A percentile compares a stretch with the other conserved stretches of the same genome.
Conservation (phyloP, 2,888 invertebrate genomes). For the Anoplius nigerrimus region DNA sequence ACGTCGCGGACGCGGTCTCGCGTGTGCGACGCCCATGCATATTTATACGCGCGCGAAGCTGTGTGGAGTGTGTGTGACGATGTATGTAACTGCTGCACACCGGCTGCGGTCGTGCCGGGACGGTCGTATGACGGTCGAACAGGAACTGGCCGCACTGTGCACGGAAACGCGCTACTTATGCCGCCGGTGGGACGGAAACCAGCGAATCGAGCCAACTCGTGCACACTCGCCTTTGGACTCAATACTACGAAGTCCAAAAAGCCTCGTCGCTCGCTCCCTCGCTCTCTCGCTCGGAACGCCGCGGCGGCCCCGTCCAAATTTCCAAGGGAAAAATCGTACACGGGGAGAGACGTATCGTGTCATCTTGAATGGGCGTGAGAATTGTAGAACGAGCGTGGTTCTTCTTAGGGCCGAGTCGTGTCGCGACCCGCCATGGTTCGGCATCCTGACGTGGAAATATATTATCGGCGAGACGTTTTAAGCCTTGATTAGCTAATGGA, state of each 20-base stretch:
- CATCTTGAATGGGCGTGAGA: too few relatives aligned
- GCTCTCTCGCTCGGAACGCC: neutral
- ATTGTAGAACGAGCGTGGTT: too few relatives aligned
- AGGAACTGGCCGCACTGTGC: constrained; percentile 65
- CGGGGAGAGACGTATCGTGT: neutral
- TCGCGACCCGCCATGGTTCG: too few relatives aligned
- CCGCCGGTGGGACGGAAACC: constrained; percentile 58
- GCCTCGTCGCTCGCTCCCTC: constrained; percentile 27
- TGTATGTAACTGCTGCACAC: constrained; percentile 25
- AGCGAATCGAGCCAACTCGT: constrained; percentile 32
- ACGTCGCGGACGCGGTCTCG: constrained; percentile 1
- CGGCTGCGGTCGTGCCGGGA: constrained; percentile 39
- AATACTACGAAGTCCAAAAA: constrained; percentile 27
- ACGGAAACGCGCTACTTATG: constrained; percentile 69
- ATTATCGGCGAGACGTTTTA: too few relatives aligned
- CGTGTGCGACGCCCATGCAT: constrained; percentile 1
- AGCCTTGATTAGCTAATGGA: too few relatives aligned
- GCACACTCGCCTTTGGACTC: constrained; percentile 38
- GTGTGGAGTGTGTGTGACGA: constrained; percentile 20
- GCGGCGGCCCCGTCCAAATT: constrained; percentile 21
- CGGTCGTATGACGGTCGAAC: constrained; percentile 60
- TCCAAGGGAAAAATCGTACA: constrained; percentile 3
- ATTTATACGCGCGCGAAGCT: constrained; percentile 16
- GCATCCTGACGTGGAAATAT: neutral
- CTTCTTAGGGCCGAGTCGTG: too few relatives aligned